Conservation (phyloP, 2,113 vertebrate genomes). For the Sander vitreus region DNA sequence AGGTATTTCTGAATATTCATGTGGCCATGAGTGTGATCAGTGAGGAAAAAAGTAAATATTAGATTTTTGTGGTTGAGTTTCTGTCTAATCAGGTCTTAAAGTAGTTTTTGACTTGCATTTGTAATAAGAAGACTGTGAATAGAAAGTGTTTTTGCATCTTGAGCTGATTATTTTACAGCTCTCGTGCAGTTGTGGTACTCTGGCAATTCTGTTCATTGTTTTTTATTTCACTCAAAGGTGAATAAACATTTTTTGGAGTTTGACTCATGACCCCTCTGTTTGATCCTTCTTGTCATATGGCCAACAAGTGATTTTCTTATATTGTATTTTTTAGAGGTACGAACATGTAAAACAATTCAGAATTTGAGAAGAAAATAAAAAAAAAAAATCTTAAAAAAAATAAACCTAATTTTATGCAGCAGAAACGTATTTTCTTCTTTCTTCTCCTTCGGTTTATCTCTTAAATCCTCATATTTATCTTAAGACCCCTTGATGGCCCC, state of each 20-base stretch:
- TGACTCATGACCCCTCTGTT: not conserved
- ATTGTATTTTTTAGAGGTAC: not conserved
- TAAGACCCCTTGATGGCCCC: not conserved
- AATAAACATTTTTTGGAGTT: no score
- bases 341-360: not conserved
- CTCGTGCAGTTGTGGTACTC: not conserved
- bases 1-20: not conserved
- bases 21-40: slow-evolving; percentile 6
- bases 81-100: slow-evolving; percentile 28
- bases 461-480: not conserved
- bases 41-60: not conserved
- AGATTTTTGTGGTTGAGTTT: slow-evolving; percentile 20
- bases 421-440: not conserved
- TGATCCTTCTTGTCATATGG: no score
- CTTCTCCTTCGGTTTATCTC: not conserved
- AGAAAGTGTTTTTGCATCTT: slow-evolving; percentile 44
- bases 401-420: not conserved
- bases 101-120: slow-evolving; percentile 22
- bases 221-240: slow-evolving; percentile 9
- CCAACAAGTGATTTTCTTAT: not conserved
- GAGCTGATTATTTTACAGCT: slow-evolving; percentile 53
- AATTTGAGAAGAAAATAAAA: no score
- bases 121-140: slow-evolving; percentile 25
- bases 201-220: not conserved
- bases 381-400: not conserved